Evolutionary conservation across 2,113 vertebrate genomes (phyloP), one percentile per base, ranked within the genome.

Genomic region (Fregetta grallaria): DNA sequence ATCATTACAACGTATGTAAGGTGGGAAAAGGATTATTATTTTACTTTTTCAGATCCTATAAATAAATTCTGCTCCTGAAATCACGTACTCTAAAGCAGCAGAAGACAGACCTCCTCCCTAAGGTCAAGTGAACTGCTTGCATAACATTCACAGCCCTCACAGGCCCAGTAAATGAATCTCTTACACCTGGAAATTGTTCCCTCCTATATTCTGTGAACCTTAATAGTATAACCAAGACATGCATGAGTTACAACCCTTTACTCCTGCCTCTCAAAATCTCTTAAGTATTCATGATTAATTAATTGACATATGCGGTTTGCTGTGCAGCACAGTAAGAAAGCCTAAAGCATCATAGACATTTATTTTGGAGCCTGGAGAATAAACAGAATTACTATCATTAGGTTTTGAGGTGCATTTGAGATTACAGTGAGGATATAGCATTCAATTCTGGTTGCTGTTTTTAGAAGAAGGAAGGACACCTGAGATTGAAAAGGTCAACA

Each of bases 401-500:
- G 18, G 52, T 63, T 78, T 95, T 95, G 75, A 88, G 77, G 47
- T 92, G 49, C 29, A 89, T 92, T 44, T 84, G 80, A 93, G 73
- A 88, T 40, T 75, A 83, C 14, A 91, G 77, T 67, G 67, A 94
- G 73, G 85, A 25, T 95, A 52, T 16, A 90, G 30, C 7, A 3
- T 76, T 95, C 92, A 96, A 44, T 97, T 97, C 62, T 53, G 72
- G 32, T 70, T 97, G 84, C 73, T 94, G 30, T 92, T 92, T 61
- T 96, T 95, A 95, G 62, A 82, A 74, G 90, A 74, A 95, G 72
- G 86, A 97, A 98, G 96, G 97, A 94, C 93, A 84, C 40, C 40
- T 53, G 83, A 97, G 98, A 98, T 96, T 98, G 98, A 98, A 98
- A 98, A 98, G 97, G 98, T 98, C 97, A 98, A 86, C 56, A 91